Evolutionary conservation across 2,113 vertebrate genomes (phyloP), one percentile per base, ranked within the genome.

Genomic region (Ptychochromis oligacanthus): DNA sequence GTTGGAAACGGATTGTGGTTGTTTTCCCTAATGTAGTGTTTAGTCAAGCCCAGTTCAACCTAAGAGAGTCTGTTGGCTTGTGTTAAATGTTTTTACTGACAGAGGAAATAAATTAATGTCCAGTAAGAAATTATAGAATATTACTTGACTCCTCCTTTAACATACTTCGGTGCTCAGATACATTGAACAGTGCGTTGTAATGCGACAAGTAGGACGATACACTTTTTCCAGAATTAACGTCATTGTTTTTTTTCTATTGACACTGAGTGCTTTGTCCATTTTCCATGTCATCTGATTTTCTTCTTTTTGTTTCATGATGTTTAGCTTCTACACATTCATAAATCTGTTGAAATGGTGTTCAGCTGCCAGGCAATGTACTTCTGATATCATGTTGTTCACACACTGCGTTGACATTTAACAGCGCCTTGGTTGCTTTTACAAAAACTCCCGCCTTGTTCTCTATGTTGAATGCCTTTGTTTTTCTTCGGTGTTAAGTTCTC

Each of bases 321-420:
- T 46, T 78, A 60, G 22, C 2, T 64, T 49, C 2, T 18, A 7
- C 72, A 60, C 6, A 61, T 15, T 87, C 24, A 58, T 67, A 43
- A 76, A 64, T 72, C 10, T 26, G 4, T 76, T 79, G 7, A 83
- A 55, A 24, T 65, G 18, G 20, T 67, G 72, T 64, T 75, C n/a
- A 26, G 67, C 60, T 58, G 49, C 6, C 59, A 8, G 12, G 31
- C 60, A 34, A 31, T 57, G n/a, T 60, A 80, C 4, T 70, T 78
- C 65, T 61, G 75, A 81, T 60, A 60, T 28, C 49, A 64, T 36
- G 46, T 62, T 36, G 34, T 80, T 55, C 56, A 28, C 36, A 75
- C 52, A 13, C 83, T 77, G n/a, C 8, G 2, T 18, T 81, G 85
- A 72, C 77, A 87, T 92, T 89, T 83, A 55, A 22, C 64, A 59